These are phyloP conservation scores for Neria commutata DNA, from an alignment of 2,888 invertebrate genomes.

Conservation along the genomic window DNA sequence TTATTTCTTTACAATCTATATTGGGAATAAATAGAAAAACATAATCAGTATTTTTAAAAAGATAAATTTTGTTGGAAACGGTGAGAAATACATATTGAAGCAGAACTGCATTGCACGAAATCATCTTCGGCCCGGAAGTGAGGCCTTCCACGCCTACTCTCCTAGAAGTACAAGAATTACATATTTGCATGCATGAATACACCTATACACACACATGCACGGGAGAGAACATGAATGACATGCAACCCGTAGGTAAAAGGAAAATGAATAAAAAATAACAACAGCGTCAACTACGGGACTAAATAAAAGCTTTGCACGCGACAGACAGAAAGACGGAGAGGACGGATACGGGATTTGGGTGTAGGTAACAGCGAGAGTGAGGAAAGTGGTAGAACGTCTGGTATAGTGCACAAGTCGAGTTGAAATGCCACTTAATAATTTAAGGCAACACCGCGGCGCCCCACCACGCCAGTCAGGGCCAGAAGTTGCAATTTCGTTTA, in stretches of 20 bases:
- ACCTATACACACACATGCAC: not conserved
- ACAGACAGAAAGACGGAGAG: conserved; percentile 5
- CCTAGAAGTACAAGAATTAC: no score
- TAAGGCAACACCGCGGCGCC: conserved; percentile 2
- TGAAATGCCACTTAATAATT: conserved; percentile 14
- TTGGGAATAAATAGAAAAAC: no score
- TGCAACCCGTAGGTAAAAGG: not conserved
- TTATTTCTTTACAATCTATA: no score
- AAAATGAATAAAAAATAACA: conserved; percentile 21
- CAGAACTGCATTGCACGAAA: no score
- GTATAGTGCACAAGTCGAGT: not conserved
- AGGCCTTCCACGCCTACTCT: no score
- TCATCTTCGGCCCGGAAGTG: no score
- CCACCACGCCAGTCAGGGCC: conserved; percentile 4
- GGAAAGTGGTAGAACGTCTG: not conserved
- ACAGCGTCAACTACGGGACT: not conserved
- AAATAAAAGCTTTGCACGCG: conserved; percentile 15
- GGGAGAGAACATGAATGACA: not conserved
- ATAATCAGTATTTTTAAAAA: no score
- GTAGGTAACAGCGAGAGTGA: not conserved
- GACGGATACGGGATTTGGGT: not conserved
- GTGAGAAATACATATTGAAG: no score
- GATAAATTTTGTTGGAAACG: no score
- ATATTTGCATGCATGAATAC: not conserved
- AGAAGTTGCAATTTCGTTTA: conserved; percentile 13